A percentile compares a stretch with the other conserved stretches of the same genome.
Evolutionary conservation across 2,888 invertebrate species (phyloP).

Genomic region (Falcaria lacertinaria): DNA sequence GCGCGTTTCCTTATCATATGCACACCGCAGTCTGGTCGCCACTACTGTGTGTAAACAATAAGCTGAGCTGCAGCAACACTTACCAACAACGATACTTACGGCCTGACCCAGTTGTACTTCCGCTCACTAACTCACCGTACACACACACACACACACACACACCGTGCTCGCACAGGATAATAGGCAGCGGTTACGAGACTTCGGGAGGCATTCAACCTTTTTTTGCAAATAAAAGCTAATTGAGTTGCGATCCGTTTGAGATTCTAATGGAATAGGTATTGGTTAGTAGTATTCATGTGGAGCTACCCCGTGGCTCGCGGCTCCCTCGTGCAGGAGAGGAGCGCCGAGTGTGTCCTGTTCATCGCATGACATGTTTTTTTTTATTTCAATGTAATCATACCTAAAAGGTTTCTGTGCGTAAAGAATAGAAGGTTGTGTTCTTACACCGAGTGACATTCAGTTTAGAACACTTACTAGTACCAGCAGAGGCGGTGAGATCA

Average conservation of each 20-base stretch:
- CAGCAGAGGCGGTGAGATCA: no score
- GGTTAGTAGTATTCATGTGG: not conserved
- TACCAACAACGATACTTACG: not conserved
- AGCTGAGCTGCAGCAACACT: not conserved
- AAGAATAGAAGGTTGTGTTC: no score
- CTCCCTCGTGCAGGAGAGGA: no score
- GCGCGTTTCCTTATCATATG: no score
- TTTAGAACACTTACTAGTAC: no score
- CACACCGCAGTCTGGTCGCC: no score
- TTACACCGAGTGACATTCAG: no score
- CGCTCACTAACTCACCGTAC: not conserved
- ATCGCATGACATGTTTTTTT: no score
- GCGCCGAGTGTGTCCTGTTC: not conserved
- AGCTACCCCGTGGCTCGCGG: not conserved
- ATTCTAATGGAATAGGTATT: slow-evolving; percentile 5
- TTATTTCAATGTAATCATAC: no score
- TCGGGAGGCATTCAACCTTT: not conserved
- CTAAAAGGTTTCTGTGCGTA: no score
- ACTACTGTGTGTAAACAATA: no score
- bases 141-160: not conserved
- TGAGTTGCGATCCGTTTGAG: slow-evolving; percentile 4
- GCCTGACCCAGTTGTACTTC: not conserved
- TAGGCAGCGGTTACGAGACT: not conserved
- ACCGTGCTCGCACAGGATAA: not conserved
- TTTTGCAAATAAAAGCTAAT: slow-evolving; percentile 4